phyloP scores from a whole-genome alignment of 1,140 invertebrate species.

The Drosophila neocordata region DNA sequence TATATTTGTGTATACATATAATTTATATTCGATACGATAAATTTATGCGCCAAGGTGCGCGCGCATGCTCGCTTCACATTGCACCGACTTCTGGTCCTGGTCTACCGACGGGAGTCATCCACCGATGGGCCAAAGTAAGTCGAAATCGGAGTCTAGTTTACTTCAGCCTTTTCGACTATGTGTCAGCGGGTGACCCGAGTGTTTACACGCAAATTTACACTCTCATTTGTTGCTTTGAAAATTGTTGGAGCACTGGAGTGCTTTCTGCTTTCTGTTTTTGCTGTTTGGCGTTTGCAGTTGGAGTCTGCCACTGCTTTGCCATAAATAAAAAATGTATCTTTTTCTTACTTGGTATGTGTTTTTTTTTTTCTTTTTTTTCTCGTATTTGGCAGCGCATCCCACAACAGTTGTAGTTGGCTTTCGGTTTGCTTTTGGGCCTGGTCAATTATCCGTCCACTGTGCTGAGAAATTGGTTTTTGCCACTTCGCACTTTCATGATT shows the following conservation, averaged over 20 bases:
- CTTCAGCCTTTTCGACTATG: slow-evolving; percentile 54
- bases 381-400: slow-evolving; percentile 78
- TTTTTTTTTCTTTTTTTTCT: slow-evolving; percentile 20
- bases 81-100: slow-evolving; percentile 36
- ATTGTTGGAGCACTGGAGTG: slow-evolving; percentile 53
- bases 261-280: slow-evolving; percentile 11
- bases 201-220: slow-evolving; percentile 83
- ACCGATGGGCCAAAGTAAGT: background rate
- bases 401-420: slow-evolving; percentile 56
- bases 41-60: slow-evolving; percentile 75
- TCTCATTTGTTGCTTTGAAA: slow-evolving; percentile 81
- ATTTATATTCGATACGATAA: slow-evolving; percentile 80
- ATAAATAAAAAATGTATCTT: slow-evolving; percentile 62
- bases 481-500: slow-evolving; percentile 80
- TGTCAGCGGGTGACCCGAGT: slow-evolving; percentile 82
- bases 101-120: slow-evolving; percentile 48
- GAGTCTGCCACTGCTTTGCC: slow-evolving; percentile 64
- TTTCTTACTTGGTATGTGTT: background rate
- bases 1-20: slow-evolving; percentile 48
- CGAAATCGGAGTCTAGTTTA: slow-evolving; percentile 50
- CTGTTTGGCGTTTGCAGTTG: slow-evolving; percentile 41
- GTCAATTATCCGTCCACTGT: slow-evolving; percentile 75
- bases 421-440: slow-evolving; percentile 38
- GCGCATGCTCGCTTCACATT: slow-evolving; percentile 52
- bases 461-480: slow-evolving; percentile 81